Evolutionary conservation across 2,113 vertebrate species (phyloP).

Genomic region (Pteropus alecto): DNA sequence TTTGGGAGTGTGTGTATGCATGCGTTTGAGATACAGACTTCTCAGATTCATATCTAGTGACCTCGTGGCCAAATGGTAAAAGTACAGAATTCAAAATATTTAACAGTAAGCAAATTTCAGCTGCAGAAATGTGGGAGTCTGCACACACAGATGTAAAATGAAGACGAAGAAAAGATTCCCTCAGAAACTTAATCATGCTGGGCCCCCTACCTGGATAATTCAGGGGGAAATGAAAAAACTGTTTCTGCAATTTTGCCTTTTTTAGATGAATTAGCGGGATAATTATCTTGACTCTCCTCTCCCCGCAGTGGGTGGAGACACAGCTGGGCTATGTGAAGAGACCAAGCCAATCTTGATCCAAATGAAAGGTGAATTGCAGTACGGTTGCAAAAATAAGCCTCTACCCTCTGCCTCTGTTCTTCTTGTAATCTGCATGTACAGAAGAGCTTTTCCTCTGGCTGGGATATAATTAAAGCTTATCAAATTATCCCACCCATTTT

Average conservation of each 20-base stretch:
- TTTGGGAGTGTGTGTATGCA: background rate
- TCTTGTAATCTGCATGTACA: background rate
- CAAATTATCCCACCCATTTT: slow-evolving; percentile 44
- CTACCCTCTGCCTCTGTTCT: background rate
- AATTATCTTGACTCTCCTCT: slow-evolving; percentile 47
- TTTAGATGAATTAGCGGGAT: slow-evolving; percentile 64
- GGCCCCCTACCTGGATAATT: slow-evolving; percentile 60
- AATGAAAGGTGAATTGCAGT: background rate
- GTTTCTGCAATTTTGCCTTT: slow-evolving; percentile 52
- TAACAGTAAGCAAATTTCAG: background rate
- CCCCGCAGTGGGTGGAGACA: slow-evolving; percentile 54
- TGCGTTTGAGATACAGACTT: background rate
- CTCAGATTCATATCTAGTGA: background rate
- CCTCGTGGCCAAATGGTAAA: background rate
- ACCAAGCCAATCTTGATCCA: slow-evolving; percentile 7
- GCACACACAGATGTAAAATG: background rate
- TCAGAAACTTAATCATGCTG: slow-evolving; percentile 22
- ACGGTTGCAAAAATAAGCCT: slow-evolving; percentile 13
- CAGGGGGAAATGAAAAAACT: slow-evolving; percentile 49
- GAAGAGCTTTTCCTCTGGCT: slow-evolving; percentile 11
- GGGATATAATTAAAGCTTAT: slow-evolving; percentile 62
- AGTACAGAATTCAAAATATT: background rate
- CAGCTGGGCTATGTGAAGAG: slow-evolving; percentile 45
- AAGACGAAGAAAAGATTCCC: background rate
- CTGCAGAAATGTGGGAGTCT: background rate